These are phyloP conservation scores for Panagrolaimus sp. DNA, from an alignment of 1,140 invertebrate genomes.

Conservation along the genomic window DNA sequence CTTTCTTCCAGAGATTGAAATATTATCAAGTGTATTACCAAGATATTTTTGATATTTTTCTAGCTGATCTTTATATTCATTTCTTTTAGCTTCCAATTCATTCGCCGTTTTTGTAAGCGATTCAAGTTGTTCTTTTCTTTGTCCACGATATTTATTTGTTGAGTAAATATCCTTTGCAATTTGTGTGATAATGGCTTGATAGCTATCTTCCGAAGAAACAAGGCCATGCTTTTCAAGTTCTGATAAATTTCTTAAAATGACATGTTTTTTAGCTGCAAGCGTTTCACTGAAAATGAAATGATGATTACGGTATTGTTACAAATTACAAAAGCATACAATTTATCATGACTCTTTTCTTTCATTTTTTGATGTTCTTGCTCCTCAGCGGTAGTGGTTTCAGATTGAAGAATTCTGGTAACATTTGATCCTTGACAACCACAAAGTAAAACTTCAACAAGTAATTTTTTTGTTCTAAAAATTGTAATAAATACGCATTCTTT, in stretches of 20 bases:
- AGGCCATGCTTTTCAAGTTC: neutral
- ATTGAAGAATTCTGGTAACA: neutral
- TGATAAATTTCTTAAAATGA: neutral
- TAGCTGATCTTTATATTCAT: neutral
- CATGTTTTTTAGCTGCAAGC: neutral
- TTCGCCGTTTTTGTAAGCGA: neutral
- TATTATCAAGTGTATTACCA: conserved; percentile 2
- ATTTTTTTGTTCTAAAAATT: neutral
- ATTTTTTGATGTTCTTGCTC: neutral
- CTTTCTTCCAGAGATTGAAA: conserved; percentile 1
- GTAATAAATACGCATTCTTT: neutral
- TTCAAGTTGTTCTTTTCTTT: conserved; percentile 12
- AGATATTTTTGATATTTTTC: conserved; percentile 14
- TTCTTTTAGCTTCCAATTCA: neutral
- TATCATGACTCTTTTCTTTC: neutral
- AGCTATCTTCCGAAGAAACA: neutral
- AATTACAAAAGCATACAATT: neutral
- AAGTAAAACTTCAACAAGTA: neutral
- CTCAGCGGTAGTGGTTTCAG: neutral
- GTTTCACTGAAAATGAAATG: neutral
- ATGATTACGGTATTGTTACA: neutral
- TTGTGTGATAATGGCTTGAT: neutral
- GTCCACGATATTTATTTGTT: conserved; percentile 6
- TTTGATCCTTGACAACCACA: neutral
- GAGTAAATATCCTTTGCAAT: conserved; percentile 7